Evolutionary conservation across 2,113 vertebrate species (phyloP).

Genomic region (Erinaceus europaeus): DNA sequence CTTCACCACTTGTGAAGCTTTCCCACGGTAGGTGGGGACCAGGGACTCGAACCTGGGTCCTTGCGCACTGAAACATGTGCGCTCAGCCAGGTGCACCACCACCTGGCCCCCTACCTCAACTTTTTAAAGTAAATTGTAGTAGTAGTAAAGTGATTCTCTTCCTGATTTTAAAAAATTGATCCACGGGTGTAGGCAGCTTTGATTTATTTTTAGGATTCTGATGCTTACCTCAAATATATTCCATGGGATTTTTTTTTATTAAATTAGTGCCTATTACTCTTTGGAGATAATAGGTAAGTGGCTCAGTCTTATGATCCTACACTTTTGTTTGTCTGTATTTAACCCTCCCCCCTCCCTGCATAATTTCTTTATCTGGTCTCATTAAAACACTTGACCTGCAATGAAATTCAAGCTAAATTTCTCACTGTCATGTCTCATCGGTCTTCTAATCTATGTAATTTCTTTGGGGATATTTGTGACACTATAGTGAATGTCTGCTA

Average conservation of each 20-base stretch:
- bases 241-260: background rate
- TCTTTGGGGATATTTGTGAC: background rate
- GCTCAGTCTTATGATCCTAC: background rate
- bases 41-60: too few species aligned
- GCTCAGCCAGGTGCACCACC: too few species aligned
- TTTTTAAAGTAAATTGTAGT: background rate
- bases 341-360: background rate
- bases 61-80: too few species aligned
- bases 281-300: background rate
- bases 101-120: background rate
- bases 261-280: background rate
- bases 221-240: background rate
- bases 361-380: background rate
- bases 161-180: background rate
- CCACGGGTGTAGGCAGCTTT: background rate
- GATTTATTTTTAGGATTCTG: background rate
- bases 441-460: background rate
- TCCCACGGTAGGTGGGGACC: too few species aligned
- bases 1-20: too few species aligned
- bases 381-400: background rate
- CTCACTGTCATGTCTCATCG: background rate
- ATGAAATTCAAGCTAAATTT: background rate
- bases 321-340: background rate
- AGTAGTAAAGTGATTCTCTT: background rate
- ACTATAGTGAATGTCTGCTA: background rate